Evolutionary conservation across 1,140 invertebrate genomes (phyloP), one percentile per base, ranked within the genome.

Genomic region (Pentalonia nigronervosa): DNA sequence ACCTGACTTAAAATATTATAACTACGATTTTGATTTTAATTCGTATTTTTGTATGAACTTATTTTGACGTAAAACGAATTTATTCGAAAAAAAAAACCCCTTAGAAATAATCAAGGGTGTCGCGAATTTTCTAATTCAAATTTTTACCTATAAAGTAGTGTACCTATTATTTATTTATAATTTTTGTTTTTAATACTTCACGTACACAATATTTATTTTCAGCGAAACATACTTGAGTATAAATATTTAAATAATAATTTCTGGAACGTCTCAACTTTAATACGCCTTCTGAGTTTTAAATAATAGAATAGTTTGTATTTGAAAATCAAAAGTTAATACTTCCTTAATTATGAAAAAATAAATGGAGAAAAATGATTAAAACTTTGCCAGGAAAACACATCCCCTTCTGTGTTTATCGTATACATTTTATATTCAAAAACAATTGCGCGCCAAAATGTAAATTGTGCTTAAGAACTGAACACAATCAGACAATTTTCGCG

Each of bases 211-310:
- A n/a, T 76, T 76, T 76, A 17, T 34, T 76, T 76, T 76, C n/a
- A n/a, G n/a, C 30, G 14, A 76, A 76, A 76, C 1, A 14, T 76
- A 60, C 25, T 2, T 60, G 25, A 67, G 30, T n/a, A 76, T 76
- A 76, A 76, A 76, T 76, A 76, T 76, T 76, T 76, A 76, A 76
- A 76, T 76, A 76, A 76, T 76, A 17, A 76, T 76, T 76, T 76
- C 60, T 76, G 6, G 30, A 14, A n/a, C 14, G 30, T 14, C 30
- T 67, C 60, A 67, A 67, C 60, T 67, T 76, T 1, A 76, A n/a
- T 76, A 76, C 60, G 14, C 60, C 30, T 76, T 76, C 17, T 76
- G 60, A 76, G n/a, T 76, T 76, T 76, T n/a, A 76, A 76, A 76
- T 76, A n/a, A 76, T 76, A n/a, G 4, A 76, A 76, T n/a, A 76